Base-by-base conservation (phyloP, 2,797 vertebrate species). In the Takifugu rubripes region DNA sequence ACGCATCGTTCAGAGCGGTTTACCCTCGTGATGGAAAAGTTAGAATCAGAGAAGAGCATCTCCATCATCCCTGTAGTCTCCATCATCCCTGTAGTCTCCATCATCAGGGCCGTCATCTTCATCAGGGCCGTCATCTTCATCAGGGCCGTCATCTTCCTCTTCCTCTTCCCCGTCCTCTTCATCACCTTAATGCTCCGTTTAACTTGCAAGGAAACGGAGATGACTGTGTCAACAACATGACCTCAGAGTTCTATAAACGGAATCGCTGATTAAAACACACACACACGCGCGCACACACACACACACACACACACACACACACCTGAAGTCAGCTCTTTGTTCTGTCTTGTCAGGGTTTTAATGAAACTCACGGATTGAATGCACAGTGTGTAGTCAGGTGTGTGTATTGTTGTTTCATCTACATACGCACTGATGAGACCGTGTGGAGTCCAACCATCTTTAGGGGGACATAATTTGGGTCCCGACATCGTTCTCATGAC, bases 261-360 rank as follows among this genome's bases (percentile, higher is more conserved):
- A 17, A 17, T 17, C 17, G 17, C 17, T 17, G 17, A 17, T 17
- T 17, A 17, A 17, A 17, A 17, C 17, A 17, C 17, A 17, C 17
- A 1, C 31, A 33, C 31, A 3, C 31, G 33, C 31, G 5, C 31
- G 33, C 31, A 33, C 31, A 10, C 31, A 33, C 31, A 33, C 31
- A 11, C 31, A 11, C 31, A 11, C 31, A 11, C 31, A 33, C 31
- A 33, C 31, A 33, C 31, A 33, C 31, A 33, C 31, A 33, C 5
- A 10, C 31, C 7, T 33, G 31, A 33, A 33, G 31, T 33, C 31
- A 33, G 31, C 31, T 11, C 31, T 33, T 33, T 86, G 79, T 86
- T 83, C 72, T 86, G 81, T 82, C 82, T 82, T 61, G 70, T 84
- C 77, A 84, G 82, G 78, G 63, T 81, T 82, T 84, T 84, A 83